A percentile compares a stretch with the other conserved stretches of the same genome.
phyloP scores from a whole-genome alignment of 1,140 invertebrate genomes.

The Dreissena rostriformis region DNA sequence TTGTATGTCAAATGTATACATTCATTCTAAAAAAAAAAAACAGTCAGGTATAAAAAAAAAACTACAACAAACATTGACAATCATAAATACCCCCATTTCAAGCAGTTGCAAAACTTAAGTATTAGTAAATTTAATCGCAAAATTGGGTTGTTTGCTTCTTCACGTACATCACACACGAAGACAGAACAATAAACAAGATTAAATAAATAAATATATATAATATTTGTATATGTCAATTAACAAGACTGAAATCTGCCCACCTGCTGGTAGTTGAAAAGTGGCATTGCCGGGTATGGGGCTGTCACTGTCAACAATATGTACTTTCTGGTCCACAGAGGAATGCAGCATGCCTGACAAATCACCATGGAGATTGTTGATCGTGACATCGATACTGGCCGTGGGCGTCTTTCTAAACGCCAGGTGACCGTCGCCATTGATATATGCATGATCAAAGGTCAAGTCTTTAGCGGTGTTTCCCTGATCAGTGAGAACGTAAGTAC shows the following conservation, averaged over 20 bases:
- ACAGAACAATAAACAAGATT: too few species aligned
- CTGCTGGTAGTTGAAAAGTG: slow-evolving; percentile 62
- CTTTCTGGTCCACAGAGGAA: slow-evolving; percentile 60
- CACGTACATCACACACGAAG: too few species aligned
- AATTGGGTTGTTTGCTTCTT: too few species aligned
- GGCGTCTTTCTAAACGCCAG: slow-evolving; percentile 62
- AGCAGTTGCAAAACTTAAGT: too few species aligned
- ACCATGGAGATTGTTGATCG: slow-evolving; percentile 67
- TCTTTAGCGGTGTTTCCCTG: slow-evolving; percentile 28
- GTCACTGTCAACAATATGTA: slow-evolving; percentile 62
- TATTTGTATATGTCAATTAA: too few species aligned
- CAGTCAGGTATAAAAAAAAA: too few species aligned
- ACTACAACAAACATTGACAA: too few species aligned
- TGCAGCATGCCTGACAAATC: slow-evolving; percentile 72
- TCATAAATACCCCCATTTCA: too few species aligned
- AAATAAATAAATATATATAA: too few species aligned
- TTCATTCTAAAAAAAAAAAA: too few species aligned
- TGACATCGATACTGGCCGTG: slow-evolving; percentile 46
- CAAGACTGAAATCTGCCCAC: slow-evolving; percentile 37
- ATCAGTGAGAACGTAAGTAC: slow-evolving; percentile 65
- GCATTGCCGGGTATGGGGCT: slow-evolving; percentile 67
- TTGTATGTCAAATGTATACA: too few species aligned
- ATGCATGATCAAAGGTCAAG: slow-evolving; percentile 62
- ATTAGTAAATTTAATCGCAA: too few species aligned
- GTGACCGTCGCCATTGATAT: slow-evolving; percentile 67